Base-by-base conservation (phyloP, 1,140 invertebrate genomes). In the Grapholita molesta region DNA sequence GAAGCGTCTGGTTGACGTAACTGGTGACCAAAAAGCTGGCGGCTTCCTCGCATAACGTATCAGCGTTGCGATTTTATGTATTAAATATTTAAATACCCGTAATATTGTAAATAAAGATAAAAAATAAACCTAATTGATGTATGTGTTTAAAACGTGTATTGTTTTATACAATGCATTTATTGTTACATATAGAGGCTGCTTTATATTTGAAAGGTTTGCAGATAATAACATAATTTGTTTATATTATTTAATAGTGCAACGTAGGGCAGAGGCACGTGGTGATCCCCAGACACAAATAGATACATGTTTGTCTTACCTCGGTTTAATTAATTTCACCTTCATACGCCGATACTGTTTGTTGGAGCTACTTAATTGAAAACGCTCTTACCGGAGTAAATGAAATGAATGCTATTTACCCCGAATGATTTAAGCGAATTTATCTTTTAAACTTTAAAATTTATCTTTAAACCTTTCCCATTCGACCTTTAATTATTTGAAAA, bases 251-350 rank as follows among this genome's bases (percentile, higher is more conserved):
- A n/a, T 15, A 38, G n/a, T 38, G 35, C 35, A 18, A 21, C 42
- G 15, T 21, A 48, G 42, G 42, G 42, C 6, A 48, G 15, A n/a
- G 38, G 38, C 38, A 42, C 83, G 85, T 78, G n/a, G 35, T 21
- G 42, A 15, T 48, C 42, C 18, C 21, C 82, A 86, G 87, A 88
- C 85, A 86, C 85, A 89, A 89, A 89, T 89, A 89, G 85, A 88
- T 87, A 86, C 84, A 86, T 91, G 86, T 91, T 91, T 91, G 86
- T 90, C 88, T 91, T 91, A 86, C 82, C 79, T 86, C 77, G 81
- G 84, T 89, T 91, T 91, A 91, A 91, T 91, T 90, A 90, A 91
- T 91, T 89, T 88, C 89, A 91, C 86, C 89, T 90, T 91, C 89
- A 91, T 91, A 91, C 86, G 83, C 88, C 88, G 88, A 91, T 91